A percentile compares a stretch with the other conserved stretches of the same genome.
Evolutionary conservation across 2,888 invertebrate species (phyloP).

Genomic region (Calameuta filiformis): DNA sequence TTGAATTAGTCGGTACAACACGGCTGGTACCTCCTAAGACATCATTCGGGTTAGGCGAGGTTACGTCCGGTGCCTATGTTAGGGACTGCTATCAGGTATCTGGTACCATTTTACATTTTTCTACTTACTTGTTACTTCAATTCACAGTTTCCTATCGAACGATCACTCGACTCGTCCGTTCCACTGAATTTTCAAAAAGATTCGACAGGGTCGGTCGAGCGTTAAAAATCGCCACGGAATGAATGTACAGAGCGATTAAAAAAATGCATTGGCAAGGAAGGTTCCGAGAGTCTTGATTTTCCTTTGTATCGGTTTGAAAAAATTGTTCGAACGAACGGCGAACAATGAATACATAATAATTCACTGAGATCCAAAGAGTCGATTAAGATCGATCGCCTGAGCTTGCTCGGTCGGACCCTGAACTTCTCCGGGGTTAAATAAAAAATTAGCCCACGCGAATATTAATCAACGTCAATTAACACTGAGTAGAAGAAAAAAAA

Average conservation of each 20-base stretch:
- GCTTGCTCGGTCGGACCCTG: neutral
- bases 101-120: neutral
- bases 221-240: neutral
- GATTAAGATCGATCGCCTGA: neutral
- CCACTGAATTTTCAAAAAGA: neutral
- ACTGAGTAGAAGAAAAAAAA: neutral
- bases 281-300: neutral
- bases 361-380: neutral
- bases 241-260: neutral
- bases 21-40: constrained; percentile 32
- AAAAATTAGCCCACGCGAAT: neutral
- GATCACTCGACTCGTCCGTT: neutral
- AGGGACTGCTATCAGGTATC: neutral
- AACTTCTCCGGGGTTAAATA: neutral
- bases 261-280: neutral
- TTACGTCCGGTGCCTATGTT: neutral
- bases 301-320: neutral
- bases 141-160: neutral
- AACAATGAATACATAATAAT: neutral
- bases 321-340: neutral
- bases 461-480: neutral
- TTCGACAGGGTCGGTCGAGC: neutral
- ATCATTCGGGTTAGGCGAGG: neutral
- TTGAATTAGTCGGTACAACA: constrained; percentile 53
- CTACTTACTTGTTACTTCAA: neutral